phyloP scores from a whole-genome alignment of 1,140 invertebrate species.

The Piezodorus guildinii region DNA sequence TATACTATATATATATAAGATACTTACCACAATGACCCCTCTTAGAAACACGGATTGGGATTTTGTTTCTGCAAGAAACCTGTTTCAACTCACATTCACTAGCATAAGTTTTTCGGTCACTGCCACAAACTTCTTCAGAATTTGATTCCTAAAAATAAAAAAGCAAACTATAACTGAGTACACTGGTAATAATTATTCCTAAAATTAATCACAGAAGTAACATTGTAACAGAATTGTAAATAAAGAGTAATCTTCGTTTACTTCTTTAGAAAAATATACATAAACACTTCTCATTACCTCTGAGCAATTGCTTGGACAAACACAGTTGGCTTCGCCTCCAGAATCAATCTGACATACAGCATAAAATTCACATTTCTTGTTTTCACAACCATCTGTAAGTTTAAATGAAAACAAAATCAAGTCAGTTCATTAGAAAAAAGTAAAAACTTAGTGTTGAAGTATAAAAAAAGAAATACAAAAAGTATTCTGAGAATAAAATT shows the following conservation, averaged over 20 bases:
- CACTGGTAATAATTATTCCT: too few species aligned
- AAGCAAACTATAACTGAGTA: too few species aligned
- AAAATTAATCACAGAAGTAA: too few species aligned
- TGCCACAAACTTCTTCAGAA: slow-evolving; percentile 51
- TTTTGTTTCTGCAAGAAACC: slow-evolving; percentile 49
- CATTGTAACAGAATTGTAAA: too few species aligned
- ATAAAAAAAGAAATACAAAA: too few species aligned
- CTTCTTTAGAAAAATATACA: too few species aligned
- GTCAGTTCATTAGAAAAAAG: too few species aligned
- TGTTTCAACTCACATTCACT: slow-evolving; percentile 60
- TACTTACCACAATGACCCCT: slow-evolving; percentile 75
- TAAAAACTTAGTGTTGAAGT: too few species aligned
- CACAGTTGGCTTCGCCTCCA: slow-evolving; percentile 59
- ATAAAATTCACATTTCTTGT: slow-evolving; percentile 75
- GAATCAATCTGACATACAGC: slow-evolving; percentile 67
- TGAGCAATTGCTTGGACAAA: slow-evolving; percentile 64
- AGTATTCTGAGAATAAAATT: too few species aligned
- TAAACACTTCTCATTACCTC: neutral
- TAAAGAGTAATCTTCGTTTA: too few species aligned
- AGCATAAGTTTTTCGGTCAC: slow-evolving; percentile 58
- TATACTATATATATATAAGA: too few species aligned
- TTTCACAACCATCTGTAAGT: slow-evolving; percentile 74
- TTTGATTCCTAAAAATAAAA: slow-evolving; percentile 4
- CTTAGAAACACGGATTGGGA: slow-evolving; percentile 54
- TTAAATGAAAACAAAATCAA: slow-evolving; percentile 7